phyloP scores from a whole-genome alignment of 2,113 vertebrate genomes.

The Nestor notabilis region DNA sequence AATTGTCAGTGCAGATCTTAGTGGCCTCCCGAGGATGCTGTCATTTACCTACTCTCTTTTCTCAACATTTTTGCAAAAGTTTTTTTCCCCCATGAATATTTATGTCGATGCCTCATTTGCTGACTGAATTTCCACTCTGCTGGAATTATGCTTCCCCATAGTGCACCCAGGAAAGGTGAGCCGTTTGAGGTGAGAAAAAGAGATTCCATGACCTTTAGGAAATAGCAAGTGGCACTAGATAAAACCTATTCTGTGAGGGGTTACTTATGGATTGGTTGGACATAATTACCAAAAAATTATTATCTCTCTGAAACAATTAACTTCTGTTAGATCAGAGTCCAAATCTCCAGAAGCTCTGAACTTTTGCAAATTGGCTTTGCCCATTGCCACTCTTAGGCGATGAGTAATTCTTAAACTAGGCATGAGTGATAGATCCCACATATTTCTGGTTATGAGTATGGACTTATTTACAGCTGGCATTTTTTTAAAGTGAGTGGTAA shows the following conservation, averaged over 20 bases:
- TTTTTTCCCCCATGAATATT: slow-evolving; percentile 76
- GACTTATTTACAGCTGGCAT: slow-evolving; percentile 71
- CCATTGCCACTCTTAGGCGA: not conserved
- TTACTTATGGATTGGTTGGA: slow-evolving; percentile 65
- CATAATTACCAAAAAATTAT: slow-evolving; percentile 71
- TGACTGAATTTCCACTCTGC: slow-evolving; percentile 72
- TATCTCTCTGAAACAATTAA: slow-evolving; percentile 72
- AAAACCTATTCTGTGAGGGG: slow-evolving; percentile 46
- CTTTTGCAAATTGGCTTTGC: slow-evolving; percentile 20
- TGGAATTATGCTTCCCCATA: slow-evolving; percentile 77
- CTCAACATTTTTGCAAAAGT: slow-evolving; percentile 56
- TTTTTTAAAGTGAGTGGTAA: slow-evolving; percentile 61
- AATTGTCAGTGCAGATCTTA: slow-evolving; percentile 43
- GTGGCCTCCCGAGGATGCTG: not conserved
- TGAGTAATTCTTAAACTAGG: slow-evolving; percentile 31
- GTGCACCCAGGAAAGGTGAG: slow-evolving; percentile 73
- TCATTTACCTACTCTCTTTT: slow-evolving; percentile 64
- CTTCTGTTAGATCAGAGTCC: not conserved
- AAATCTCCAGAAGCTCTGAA: slow-evolving; percentile 15
- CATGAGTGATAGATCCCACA: not conserved
- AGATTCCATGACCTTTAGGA: slow-evolving; percentile 78
- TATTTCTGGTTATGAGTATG: slow-evolving; percentile 41
- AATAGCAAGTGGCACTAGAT: slow-evolving; percentile 69
- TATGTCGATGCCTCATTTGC: slow-evolving; percentile 71
- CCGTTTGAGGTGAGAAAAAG: slow-evolving; percentile 73